Evolutionary conservation across 2,888 invertebrate species (phyloP), one percentile per base, ranked within the genome.

Genomic region (Xylophagus ater): DNA sequence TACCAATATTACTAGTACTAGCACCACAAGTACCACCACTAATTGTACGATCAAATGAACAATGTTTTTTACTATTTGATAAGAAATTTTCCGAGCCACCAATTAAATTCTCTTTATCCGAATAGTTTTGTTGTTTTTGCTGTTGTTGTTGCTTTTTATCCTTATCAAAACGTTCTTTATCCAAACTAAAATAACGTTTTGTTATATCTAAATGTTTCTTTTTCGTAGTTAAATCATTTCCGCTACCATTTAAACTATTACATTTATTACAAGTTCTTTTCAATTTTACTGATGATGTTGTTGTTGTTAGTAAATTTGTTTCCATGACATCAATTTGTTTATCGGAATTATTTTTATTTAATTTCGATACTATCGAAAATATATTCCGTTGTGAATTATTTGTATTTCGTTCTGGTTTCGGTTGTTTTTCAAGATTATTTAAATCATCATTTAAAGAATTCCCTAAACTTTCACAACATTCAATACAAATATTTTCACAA

Each of bases 401-500:
- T 5, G 3, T 17, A 13, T 10, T 42, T 45, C 25, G 40, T 29
- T 37, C 43, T 36, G 7, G 47, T n/a, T n/a, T n/a, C n/a, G 45
- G 4, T 20, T 29, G 9, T 18, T 20, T 20, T 40, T 12, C 13
- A 25, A 25, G n/a, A 6, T 12, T 9, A 4, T n/a, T 25, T 25
- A n/a, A 34, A 12, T 25, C 47, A 37, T 48, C 49, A 37, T 44
- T 47, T 28, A 41, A 44, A 9, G 49, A 50, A 43, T 50, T 51
- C 14, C 50, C 52, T 25, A 53, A 40, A 48, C 53, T 53, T 40
- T 50, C 51, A 40, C 51, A 53, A 45, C 53, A 53, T 40, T 53
- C 52, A 44, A 51, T 45, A 33, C 51, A 53, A 34, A 53, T 52
- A 44, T 54, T 53, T 42, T 54, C 54, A 46, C 53, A 54, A 41